Evolutionary conservation across 2,888 invertebrate species (phyloP).

Genomic region (Petrolisthes cinctipes): DNA sequence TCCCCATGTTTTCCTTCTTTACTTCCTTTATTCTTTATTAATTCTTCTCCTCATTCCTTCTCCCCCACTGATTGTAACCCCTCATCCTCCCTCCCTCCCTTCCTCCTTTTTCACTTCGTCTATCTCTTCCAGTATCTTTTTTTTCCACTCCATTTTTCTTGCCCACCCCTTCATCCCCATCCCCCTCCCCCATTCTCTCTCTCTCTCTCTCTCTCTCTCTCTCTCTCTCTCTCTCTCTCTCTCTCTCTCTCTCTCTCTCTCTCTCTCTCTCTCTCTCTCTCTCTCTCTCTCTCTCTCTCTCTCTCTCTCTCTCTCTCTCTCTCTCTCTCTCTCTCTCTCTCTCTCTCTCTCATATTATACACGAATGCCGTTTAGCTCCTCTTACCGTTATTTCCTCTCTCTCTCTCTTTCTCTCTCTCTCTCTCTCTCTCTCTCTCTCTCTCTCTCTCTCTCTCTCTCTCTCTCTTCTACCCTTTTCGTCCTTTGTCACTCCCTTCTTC

Average conservation of each 20-base stretch:
- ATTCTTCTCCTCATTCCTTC: not conserved
- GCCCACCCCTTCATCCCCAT: not conserved
- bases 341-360: not conserved
- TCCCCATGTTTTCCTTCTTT: not conserved
- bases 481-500: not conserved
- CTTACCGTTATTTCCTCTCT: not conserved
- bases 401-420: not conserved
- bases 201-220: constrained; percentile 17
- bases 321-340: not conserved
- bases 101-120: not conserved
- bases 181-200: constrained; percentile 17
- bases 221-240: constrained; percentile 16
- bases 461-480: not conserved
- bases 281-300: not conserved
- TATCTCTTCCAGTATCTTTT: not conserved
- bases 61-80: not conserved
- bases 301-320: not conserved
- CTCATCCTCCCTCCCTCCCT: not conserved
- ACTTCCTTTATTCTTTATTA: not conserved
- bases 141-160: not conserved
- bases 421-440: not conserved
- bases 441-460: not conserved
- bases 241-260: not conserved
- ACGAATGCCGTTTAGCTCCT: not conserved
- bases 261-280: not conserved